Evolutionary conservation across 2,888 invertebrate species (phyloP).

Genomic region (Orchestes rusci): DNA sequence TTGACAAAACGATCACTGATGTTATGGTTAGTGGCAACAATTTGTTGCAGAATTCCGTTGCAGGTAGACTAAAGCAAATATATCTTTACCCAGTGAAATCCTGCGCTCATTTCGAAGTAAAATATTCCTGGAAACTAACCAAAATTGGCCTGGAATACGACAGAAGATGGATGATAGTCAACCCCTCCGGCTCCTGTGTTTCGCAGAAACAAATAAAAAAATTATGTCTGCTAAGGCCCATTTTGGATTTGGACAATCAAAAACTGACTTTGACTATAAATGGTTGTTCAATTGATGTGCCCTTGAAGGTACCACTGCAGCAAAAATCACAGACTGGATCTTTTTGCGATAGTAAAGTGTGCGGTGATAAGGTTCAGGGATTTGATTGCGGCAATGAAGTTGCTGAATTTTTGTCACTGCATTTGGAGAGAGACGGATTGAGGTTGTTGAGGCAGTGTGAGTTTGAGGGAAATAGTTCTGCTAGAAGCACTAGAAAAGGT

Average conservation of each 20-base stretch:
- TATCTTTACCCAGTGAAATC: constrained; percentile 88
- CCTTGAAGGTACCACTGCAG: not conserved
- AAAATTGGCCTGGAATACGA: constrained; percentile 78
- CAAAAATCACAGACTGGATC: constrained; percentile 30
- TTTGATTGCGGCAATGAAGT: constrained; percentile 79
- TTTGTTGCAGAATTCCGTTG: too few species aligned
- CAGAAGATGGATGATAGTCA: constrained; percentile 90
- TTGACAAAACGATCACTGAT: not conserved
- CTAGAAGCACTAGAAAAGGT: constrained; percentile 29
- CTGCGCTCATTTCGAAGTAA: constrained; percentile 70
- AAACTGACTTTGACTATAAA: constrained; percentile 54
- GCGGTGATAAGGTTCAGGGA: constrained; percentile 71
- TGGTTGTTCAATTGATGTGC: constrained; percentile 45
- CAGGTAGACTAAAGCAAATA: constrained; percentile 34
- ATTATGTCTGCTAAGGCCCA: constrained; percentile 72
- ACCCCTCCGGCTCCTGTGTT: constrained; percentile 70
- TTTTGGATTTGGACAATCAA: constrained; percentile 54
- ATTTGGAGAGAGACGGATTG: constrained; percentile 60
- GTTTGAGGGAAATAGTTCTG: constrained; percentile 12
- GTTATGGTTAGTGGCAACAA: too few species aligned
- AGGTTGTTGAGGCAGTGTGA: constrained; percentile 58
- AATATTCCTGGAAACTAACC: constrained; percentile 63
- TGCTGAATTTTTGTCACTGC: constrained; percentile 72
- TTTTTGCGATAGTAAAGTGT: constrained; percentile 75
- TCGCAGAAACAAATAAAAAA: constrained; percentile 80